Conservation (phyloP, 2,113 vertebrate species). For the Irena cyanogastra region DNA sequence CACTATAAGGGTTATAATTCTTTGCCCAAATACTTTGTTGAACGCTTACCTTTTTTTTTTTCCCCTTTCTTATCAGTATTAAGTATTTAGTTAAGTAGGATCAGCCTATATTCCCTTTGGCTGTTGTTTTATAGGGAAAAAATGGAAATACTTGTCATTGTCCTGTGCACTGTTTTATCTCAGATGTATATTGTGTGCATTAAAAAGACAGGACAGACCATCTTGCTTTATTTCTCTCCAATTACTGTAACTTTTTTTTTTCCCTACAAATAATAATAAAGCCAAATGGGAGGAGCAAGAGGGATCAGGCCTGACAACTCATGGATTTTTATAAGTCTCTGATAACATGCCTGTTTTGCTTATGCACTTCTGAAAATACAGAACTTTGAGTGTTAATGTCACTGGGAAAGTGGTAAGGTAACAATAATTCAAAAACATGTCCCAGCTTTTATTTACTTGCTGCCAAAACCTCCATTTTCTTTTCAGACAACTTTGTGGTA, state of each 20-base stretch:
- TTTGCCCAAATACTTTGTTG: background rate
- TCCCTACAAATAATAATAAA: background rate
- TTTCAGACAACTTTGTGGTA: conserved; percentile 96
- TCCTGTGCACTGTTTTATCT: background rate
- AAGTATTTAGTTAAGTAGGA: background rate
- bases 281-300: background rate
- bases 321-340: background rate
- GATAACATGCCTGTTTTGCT: background rate
- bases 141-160: background rate
- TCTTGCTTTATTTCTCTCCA: background rate
- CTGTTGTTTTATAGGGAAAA: background rate
- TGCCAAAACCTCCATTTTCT: background rate
- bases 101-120: background rate
- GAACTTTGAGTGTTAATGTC: background rate
- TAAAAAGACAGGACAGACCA: background rate
- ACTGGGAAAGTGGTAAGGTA: background rate
- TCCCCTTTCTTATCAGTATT: background rate
- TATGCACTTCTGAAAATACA: background rate
- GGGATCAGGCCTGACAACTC: background rate
- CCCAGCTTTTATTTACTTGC: background rate
- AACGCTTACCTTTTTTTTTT: background rate
- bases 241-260: background rate
- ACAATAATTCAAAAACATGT: background rate
- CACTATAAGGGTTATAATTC: background rate
- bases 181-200: background rate